Percentiles rank a stretch among this genome's conserved stretches.
Evolutionary conservation across 2,888 invertebrate genomes (phyloP).

Genomic region (Chalcis sispes): DNA sequence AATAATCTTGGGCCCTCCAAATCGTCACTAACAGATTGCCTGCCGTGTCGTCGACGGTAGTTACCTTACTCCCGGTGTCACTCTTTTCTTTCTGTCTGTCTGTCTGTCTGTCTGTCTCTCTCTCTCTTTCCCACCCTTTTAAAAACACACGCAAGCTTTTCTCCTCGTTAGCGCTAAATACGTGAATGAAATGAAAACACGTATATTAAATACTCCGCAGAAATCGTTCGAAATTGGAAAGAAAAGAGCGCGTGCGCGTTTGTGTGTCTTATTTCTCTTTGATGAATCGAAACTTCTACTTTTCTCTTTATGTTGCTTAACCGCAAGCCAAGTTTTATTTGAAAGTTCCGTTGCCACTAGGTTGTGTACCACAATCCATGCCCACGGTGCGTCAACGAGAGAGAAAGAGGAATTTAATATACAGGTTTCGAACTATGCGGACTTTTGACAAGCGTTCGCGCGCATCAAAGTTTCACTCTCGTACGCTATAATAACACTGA

Average conservation of each 20-base stretch:
- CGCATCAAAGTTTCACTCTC: neutral
- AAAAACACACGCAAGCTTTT: neutral
- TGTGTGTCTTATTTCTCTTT: too few species aligned
- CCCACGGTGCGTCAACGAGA: neutral
- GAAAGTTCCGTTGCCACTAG: neutral
- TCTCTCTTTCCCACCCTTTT: neutral
- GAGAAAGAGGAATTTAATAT: neutral
- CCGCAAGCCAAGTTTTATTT: constrained; percentile 21
- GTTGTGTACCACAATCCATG: constrained; percentile 24
- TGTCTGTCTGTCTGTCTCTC: neutral
- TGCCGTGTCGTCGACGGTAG: constrained; percentile 31
- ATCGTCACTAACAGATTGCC: constrained; percentile 23
- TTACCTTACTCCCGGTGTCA: neutral
- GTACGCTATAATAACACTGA: constrained; percentile 34
- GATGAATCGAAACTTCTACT: too few species aligned
- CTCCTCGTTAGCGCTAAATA: too few species aligned
- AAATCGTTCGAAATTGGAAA: too few species aligned
- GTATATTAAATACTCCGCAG: too few species aligned
- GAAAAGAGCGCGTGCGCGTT: too few species aligned
- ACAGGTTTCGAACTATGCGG: neutral
- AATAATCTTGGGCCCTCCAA: constrained; percentile 9
- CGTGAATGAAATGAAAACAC: too few species aligned
- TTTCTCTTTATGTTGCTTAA: neutral
- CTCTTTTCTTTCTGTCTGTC: neutral
- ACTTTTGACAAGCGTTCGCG: too few species aligned